Percentiles rank a stretch among this genome's conserved stretches.
Evolutionary conservation across 2,113 vertebrate genomes (phyloP).

Genomic region (Opisthocomus hoazin): DNA sequence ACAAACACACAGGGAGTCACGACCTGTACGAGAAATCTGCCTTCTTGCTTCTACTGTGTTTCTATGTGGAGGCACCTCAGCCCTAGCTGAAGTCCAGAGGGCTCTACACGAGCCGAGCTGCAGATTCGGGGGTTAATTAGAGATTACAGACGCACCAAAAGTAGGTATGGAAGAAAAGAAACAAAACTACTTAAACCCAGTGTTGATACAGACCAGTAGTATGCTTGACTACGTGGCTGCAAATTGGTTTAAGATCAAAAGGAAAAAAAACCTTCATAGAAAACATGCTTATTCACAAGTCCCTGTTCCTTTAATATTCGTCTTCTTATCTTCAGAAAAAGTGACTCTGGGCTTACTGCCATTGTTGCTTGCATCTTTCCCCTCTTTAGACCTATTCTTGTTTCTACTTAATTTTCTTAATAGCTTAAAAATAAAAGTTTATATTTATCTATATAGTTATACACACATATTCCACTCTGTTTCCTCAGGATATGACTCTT

Average conservation of each 20-base stretch:
- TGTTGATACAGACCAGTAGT: not conserved
- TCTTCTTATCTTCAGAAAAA: not conserved
- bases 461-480: not conserved
- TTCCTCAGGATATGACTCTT: slow-evolving; percentile 52
- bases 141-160: not conserved
- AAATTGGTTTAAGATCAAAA: not conserved
- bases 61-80: not conserved
- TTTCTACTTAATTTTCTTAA: not conserved
- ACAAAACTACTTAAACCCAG: not conserved
- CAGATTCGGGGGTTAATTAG: not conserved
- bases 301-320: not conserved
- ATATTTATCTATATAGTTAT: slow-evolving; percentile 49
- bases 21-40: not conserved
- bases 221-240: not conserved
- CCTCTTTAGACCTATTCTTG: not conserved
- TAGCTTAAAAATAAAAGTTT: slow-evolving; percentile 47
- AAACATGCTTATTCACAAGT: not conserved
- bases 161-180: not conserved
- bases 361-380: not conserved
- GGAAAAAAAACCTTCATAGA: not conserved
- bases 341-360: not conserved
- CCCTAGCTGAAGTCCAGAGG: not conserved
- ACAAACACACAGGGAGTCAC: not conserved
- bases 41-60: not conserved
- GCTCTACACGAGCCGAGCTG: not conserved